These are phyloP conservation scores for Dryadula phaetusa DNA, from an alignment of 2,888 invertebrate genomes.

Conservation along the genomic window DNA sequence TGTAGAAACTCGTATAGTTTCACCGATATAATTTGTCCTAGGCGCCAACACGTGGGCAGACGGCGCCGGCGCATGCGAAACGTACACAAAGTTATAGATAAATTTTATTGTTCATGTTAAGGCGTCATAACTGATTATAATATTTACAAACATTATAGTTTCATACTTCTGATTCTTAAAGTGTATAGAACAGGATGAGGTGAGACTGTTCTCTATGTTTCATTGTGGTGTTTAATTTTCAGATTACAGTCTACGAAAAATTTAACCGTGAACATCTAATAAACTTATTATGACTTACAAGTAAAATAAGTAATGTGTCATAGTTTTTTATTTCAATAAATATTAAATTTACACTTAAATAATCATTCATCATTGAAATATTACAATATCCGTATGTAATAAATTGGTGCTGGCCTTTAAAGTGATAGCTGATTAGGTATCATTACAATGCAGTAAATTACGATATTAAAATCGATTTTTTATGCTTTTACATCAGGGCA, in stretches of 20 bases:
- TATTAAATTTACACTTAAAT: too few relatives aligned
- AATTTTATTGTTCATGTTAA: conserved; percentile 43
- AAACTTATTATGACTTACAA: too few relatives aligned
- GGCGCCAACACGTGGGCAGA: conserved; percentile 48
- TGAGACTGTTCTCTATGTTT: not conserved
- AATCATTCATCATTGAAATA: too few relatives aligned
- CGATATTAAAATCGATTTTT: not conserved
- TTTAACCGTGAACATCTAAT: too few relatives aligned
- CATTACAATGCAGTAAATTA: not conserved
- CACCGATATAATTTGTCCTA: conserved; percentile 26
- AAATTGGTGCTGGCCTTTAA: too few relatives aligned
- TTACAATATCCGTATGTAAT: too few relatives aligned
- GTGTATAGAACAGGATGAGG: not conserved
- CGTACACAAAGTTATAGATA: conserved; percentile 43
- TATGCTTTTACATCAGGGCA: not conserved
- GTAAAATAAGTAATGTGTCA: too few relatives aligned
- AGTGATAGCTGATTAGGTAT: too few relatives aligned
- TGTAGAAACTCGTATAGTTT: not conserved
- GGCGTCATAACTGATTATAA: conserved; percentile 29
- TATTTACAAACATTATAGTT: conserved; percentile 17
- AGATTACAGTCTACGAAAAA: too few relatives aligned
- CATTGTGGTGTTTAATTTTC: not conserved
- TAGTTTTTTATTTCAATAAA: too few relatives aligned
- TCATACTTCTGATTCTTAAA: not conserved
- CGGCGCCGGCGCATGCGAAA: conserved; percentile 48